Percentiles rank a stretch among this genome's conserved stretches.
Conservation (phyloP, 2,797 vertebrate genomes). For the Enoplosus armatus region DNA sequence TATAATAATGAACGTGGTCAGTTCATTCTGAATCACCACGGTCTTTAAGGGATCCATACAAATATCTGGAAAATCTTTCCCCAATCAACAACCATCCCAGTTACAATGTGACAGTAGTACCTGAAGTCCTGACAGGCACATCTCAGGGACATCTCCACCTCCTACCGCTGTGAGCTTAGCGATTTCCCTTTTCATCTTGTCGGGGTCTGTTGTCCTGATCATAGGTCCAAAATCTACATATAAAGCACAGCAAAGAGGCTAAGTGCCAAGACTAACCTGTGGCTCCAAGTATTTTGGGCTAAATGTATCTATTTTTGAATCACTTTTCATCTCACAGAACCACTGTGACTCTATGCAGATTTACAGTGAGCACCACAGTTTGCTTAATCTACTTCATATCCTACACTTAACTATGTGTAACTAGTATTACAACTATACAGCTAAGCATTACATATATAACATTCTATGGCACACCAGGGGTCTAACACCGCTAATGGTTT, state of each 20-base stretch:
- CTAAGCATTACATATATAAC: not conserved
- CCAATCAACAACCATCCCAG: not conserved
- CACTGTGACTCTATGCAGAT: not conserved
- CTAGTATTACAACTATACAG: not conserved
- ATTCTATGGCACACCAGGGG: not conserved
- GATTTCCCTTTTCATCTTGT: conserved; percentile 80
- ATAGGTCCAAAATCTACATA: conserved; percentile 80
- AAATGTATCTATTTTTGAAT: not conserved
- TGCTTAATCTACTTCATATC: not conserved
- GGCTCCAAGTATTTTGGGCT: not conserved
- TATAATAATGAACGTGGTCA: not conserved
- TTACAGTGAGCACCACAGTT: not conserved
- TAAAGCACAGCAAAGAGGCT: not conserved
- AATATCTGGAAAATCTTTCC: not conserved
- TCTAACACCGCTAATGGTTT: not conserved
- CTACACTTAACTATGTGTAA: not conserved
- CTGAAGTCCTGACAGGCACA: conserved; percentile 85
- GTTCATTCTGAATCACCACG: not conserved
- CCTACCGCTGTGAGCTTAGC: conserved; percentile 44
- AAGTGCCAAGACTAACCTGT: not conserved
- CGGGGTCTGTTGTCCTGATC: conserved; percentile 74
- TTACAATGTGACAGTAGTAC: conserved; percentile 52
- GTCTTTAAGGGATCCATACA: not conserved
- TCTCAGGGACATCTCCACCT: conserved; percentile 79
- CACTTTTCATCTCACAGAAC: not conserved